Percentiles rank a stretch among this genome's conserved stretches.
Conservation (phyloP, 2,888 invertebrate genomes). For the Dorcus parallelipipedus region DNA sequence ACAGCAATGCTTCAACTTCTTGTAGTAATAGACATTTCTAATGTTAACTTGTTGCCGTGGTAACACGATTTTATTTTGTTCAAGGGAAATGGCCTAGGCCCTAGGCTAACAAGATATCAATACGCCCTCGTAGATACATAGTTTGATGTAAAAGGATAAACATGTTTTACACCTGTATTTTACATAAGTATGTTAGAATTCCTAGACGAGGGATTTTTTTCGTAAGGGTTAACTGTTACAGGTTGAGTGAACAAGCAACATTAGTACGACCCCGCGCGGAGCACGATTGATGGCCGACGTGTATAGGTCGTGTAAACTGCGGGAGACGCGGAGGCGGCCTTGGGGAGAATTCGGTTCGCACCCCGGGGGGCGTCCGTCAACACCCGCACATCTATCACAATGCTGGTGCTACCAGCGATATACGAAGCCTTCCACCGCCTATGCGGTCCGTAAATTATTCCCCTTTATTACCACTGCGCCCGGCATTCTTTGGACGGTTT, state of each 20-base stretch:
- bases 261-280: constrained; percentile 1
- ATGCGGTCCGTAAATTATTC: not conserved
- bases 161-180: no score
- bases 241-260: constrained; percentile 6
- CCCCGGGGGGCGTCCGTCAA: constrained; percentile 32
- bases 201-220: no score
- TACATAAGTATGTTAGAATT: no score
- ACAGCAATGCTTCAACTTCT: no score
- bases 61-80: no score
- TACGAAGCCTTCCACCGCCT: not conserved
- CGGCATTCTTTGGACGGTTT: no score
- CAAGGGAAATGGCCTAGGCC: no score
- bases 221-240: not conserved
- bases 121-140: no score
- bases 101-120: no score
- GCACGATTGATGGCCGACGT: constrained; percentile 26
- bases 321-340: constrained; percentile 28
- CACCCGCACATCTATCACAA: constrained; percentile 37
- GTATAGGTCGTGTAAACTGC: constrained; percentile 33
- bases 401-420: not conserved
- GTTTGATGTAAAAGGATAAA: no score
- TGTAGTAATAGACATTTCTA: no score
- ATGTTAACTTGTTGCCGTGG: no score
- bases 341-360: constrained; percentile 31
- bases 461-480: not conserved